Base-by-base conservation (phyloP, 2,797 vertebrate species). In the Holocentrus rufus region DNA sequence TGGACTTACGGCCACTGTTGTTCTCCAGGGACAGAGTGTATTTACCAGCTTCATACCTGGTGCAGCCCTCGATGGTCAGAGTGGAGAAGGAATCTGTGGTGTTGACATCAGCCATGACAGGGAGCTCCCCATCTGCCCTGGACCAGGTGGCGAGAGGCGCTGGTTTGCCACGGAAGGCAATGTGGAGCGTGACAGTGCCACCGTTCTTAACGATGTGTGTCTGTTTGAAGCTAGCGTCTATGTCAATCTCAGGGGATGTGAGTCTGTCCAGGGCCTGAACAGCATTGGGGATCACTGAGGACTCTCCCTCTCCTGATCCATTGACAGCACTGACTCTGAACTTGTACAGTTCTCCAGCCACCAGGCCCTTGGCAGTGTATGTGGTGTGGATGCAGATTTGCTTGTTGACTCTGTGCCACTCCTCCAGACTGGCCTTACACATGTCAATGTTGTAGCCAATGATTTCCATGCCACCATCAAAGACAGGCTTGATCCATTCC, bases 361-460 rank as follows among this genome's bases (percentile, higher is more conserved):
- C 92, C 76, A 99, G 90, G 69, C 95, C 96, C 58, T 94, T 95
- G 66, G 95, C 92, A 0, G 96, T 98, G 69, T 97, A 99, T 56
- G 93, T 95, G 4, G 95, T 99, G 77, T 97, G 93, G 78, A 99
- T 93, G 75, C 97, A 97, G 31, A 95, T 94, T 89, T 98, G 95
- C 62, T 76, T 92, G 63, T 99, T 99, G 64, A 97, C 96, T 90
- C 96, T 95, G 86, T 97, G 96, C 98, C 98, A 99, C 85, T 97
- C 93, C 84, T 95, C 96, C n/a, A 99, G 94, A 84, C 96, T 96
- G 88, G 97, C 96, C 89, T 98, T 99, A 90, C 96, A 98, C 96
- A 98, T 99, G 82, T 99, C 97, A 72, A 99, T 96, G 74, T 98
- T 94, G 83, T 99, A 99, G 17, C 98, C 98, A 86, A 99, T 99